Conservation (phyloP, 1,140 invertebrate genomes). For the Sipha flava region DNA sequence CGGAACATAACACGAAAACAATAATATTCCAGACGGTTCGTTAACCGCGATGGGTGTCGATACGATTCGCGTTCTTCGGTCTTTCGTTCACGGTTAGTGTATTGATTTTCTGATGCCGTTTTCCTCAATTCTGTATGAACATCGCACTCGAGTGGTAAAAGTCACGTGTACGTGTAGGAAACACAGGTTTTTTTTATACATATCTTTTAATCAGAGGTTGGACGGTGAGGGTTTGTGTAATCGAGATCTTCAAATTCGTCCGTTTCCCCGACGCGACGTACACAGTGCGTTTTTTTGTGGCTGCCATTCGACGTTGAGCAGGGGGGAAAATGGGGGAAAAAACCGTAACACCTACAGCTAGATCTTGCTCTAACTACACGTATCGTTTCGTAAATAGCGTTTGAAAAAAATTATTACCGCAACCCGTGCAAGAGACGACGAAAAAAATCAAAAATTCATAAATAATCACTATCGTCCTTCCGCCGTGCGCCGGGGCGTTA, state of each 20-base stretch:
- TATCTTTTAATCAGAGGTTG: slow-evolving; percentile 3
- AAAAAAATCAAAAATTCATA: not conserved
- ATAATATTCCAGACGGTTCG: not conserved
- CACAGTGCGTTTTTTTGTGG: not conserved
- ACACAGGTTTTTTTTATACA: not conserved
- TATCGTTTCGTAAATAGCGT: slow-evolving; percentile 8
- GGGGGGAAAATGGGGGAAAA: not conserved
- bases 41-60: no score
- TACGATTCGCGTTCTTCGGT: no score
- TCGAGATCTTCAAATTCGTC: not conserved
- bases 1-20: not conserved
- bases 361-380: slow-evolving; percentile 14
- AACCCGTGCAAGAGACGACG: not conserved
- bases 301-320: no score
- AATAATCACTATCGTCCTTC: not conserved
- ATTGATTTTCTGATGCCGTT: no score
- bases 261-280: not conserved
- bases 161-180: not conserved
- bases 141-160: not conserved
- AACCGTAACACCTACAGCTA: not conserved
- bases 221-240: slow-evolving; percentile 18
- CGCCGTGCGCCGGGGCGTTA: not conserved
- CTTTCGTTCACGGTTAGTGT: no score
- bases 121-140: not conserved
- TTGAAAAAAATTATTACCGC: slow-evolving; percentile 18